phyloP scores from a whole-genome alignment of 2,888 invertebrate species.

The Aethes cnicana region DNA sequence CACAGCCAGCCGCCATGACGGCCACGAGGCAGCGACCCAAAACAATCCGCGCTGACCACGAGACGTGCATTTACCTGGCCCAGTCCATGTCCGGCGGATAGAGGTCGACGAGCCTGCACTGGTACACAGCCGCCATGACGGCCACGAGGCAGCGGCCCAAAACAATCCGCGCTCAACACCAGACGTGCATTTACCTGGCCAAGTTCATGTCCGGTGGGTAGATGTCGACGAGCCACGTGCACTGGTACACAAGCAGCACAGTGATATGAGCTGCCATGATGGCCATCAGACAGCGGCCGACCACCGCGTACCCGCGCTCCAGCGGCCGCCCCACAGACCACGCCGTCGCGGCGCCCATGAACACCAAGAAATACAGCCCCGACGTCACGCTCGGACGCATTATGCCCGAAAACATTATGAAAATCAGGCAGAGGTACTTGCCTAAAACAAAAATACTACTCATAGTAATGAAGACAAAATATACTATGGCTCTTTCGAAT shows the following conservation, averaged over 20 bases:
- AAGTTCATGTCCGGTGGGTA: slow-evolving; percentile 86
- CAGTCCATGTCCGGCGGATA: too few species aligned
- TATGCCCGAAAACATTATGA: slow-evolving; percentile 88
- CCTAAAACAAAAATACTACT: slow-evolving; percentile 77
- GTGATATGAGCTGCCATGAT: slow-evolving; percentile 89
- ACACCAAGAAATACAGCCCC: slow-evolving; percentile 92
- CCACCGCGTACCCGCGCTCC: slow-evolving; percentile 88
- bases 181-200: too few species aligned
- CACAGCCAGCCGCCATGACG: too few species aligned
- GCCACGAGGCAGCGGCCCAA: too few species aligned
- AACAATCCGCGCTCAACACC: too few species aligned
- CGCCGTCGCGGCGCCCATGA: slow-evolving; percentile 92
- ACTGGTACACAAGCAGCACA: slow-evolving; percentile 90
- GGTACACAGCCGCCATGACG: too few species aligned
- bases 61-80: too few species aligned
- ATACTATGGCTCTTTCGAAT: too few species aligned
- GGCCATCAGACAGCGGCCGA: slow-evolving; percentile 87
- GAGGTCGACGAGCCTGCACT: too few species aligned
- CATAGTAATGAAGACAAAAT: too few species aligned
- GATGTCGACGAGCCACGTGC: slow-evolving; percentile 89
- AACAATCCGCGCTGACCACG: too few species aligned
- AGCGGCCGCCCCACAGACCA: slow-evolving; percentile 92
- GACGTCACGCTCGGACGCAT: slow-evolving; percentile 92
- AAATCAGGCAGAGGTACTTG: slow-evolving; percentile 84
- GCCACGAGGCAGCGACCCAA: too few species aligned